phyloP scores from a whole-genome alignment of 2,797 vertebrate genomes.

The Enteromius treurensis region DNA sequence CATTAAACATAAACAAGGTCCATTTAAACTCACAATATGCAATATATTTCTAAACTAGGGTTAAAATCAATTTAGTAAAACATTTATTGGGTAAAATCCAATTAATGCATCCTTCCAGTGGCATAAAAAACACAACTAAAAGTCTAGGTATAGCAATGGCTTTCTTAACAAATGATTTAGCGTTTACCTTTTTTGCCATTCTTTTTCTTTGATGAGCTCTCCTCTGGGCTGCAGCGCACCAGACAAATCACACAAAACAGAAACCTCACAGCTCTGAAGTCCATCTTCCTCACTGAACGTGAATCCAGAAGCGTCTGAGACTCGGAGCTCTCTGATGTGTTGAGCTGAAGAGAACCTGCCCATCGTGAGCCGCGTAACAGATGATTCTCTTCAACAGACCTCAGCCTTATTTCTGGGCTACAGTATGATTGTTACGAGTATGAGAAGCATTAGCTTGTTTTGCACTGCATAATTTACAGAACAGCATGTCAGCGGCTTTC shows the following conservation, averaged over 20 bases:
- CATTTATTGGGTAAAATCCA: background rate
- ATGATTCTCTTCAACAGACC: slow-evolving; percentile 19
- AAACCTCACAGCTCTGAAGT: slow-evolving; percentile 67
- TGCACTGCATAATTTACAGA: background rate
- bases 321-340: background rate
- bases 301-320: background rate
- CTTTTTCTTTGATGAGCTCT: slow-evolving; percentile 68
- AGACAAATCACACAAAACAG: slow-evolving; percentile 81
- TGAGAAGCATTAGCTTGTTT: background rate
- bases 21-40: background rate
- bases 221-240: slow-evolving; percentile 69
- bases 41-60: too few relatives aligned
- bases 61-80: background rate
- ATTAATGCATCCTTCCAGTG: background rate
- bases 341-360: background rate
- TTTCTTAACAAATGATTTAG: background rate
- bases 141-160: background rate
- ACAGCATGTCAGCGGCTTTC: background rate
- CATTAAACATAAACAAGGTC: background rate
- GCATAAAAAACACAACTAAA: background rate
- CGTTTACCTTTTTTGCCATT: slow-evolving; percentile 84
- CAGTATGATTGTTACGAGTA: background rate
- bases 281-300: slow-evolving; percentile 72
- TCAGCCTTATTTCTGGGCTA: background rate
- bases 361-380: slow-evolving; percentile 7